A percentile compares a stretch with the other conserved stretches of the same genome.
Conservation (phyloP, 2,113 vertebrate genomes). For the Heliornis fulica region DNA sequence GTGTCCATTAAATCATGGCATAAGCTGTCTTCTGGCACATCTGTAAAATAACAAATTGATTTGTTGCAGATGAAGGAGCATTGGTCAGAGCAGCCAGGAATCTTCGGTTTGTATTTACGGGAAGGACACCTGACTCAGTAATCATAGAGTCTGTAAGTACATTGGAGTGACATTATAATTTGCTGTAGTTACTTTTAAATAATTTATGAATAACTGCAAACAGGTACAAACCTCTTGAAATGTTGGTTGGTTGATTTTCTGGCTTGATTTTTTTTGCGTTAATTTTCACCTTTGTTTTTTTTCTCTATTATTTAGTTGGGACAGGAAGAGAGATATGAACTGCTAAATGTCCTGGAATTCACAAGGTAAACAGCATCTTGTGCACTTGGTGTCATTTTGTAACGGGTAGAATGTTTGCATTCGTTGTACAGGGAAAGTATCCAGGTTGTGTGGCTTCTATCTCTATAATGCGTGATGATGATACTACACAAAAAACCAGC, state of each 20-base stretch:
- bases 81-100: conserved; percentile 91
- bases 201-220: background rate
- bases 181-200: background rate
- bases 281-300: background rate
- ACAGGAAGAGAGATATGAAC: conserved; percentile 89
- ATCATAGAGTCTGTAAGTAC: conserved; percentile 89
- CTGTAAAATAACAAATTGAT: background rate
- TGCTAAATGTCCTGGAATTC: conserved; percentile 95
- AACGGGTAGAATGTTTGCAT: background rate
- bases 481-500: background rate
- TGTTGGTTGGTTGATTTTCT: background rate
- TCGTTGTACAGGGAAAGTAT: background rate
- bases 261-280: background rate
- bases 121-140: conserved; percentile 92
- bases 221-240: background rate
- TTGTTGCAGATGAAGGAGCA: conserved; percentile 89
- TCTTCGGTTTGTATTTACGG: conserved; percentile 92
- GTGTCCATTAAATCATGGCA: background rate
- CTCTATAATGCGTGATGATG: background rate
- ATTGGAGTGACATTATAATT: background rate
- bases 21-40: background rate
- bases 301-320: conserved; percentile 75
- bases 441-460: background rate
- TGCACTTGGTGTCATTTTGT: background rate
- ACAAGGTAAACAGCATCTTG: conserved; percentile 83